Base-by-base conservation (phyloP, 2,888 invertebrate genomes). In the Trachelus stipa region DNA sequence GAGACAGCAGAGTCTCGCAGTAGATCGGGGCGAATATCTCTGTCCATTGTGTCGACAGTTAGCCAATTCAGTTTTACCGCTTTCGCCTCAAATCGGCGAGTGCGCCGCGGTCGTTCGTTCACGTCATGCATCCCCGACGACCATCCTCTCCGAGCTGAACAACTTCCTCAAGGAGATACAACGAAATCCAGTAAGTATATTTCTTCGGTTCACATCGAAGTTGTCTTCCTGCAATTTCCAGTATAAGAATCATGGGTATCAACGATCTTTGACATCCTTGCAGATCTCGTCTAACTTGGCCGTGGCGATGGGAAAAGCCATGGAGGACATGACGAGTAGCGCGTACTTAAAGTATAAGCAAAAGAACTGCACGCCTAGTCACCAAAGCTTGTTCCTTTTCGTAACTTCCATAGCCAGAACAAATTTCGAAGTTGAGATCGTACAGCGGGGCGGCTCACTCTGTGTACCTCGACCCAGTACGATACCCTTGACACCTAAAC, bases 41-140 rank as follows among this genome's bases (percentile, higher is more conserved):
- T 99, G 99, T 92, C 99, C 99, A 35, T 93, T 99, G 83, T 99
- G 99, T 92, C 94, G 99, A 23, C 98, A 98, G 92, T 91, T 97
- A 77, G 96, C 97, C 0, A 98, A 98, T 92, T 96, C 97, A 12
- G 97, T 98, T 86, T 93, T 99, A 87, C 99, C 97, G 68, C 92
- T 97, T 73, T 95, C 96, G 79, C 95, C 96, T 1, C 94, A 95
- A 88, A 92, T 95, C 82, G 95, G 95, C 74, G 94, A 95, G 83
- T 93, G 94, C 84, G 93, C 94, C 68, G 94, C 95, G 75, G 92
- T 95, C 81, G 94, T 95, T 12, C 92, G 94, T 77, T 94, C 94
- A 11, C 93, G 93, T 77, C 93, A 93, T 30, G 91, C 91, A 30
- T 92, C 92, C n/a, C 91, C 93, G 88, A 87, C 91, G 12, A 91